Base-by-base conservation (phyloP, 2,113 vertebrate genomes). In the Chamaea fasciata region DNA sequence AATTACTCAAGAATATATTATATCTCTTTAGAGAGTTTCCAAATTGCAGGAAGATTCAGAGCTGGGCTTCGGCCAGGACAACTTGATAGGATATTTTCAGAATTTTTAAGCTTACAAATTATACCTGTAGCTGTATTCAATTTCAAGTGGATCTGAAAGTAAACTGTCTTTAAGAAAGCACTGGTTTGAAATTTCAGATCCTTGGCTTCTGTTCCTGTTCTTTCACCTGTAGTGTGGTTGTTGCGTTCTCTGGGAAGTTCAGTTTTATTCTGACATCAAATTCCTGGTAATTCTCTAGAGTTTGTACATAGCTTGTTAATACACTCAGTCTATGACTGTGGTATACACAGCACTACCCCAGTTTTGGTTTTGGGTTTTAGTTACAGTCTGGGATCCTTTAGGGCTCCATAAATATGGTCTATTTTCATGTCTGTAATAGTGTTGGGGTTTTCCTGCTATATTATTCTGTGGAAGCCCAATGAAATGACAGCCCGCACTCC, bases 401-500 rank as follows among this genome's bases (percentile, higher is more conserved):
- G 28, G 28, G 44, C 9, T 10, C 50, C 41, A 55, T 15, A 65
- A 46, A 69, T 18, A 13, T 6, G 19, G 7, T 18, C 9, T 46
- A 0, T 60, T 60, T 82, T 50, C 26, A 41, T 11, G 4, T 15
- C 5, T 55, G 9, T n/a, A 31, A 2, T 44, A 42, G 14, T 10
- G 28, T 19, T 71, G n/a, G 41, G 13, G 5, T n/a, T 91, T 62
- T 42, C 21, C 18, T 78, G 10, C 50, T 30, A 0, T 28, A 2
- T 37, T 75, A 13, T 42, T 50, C 59, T 42, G 2, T 50, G 16
- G 31, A 57, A 64, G 8, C 15, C 24, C 0, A 71, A 46, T 18
- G 15, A n/a, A 23, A 33, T 3, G 4, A 19, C 6, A 70, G 23
- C 11, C 19, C 10, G 15, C 0, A 0, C n/a, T 59, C 53, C 35